Evolutionary conservation across 2,888 invertebrate genomes (phyloP).

Genomic region (Sympetrum striolatum): DNA sequence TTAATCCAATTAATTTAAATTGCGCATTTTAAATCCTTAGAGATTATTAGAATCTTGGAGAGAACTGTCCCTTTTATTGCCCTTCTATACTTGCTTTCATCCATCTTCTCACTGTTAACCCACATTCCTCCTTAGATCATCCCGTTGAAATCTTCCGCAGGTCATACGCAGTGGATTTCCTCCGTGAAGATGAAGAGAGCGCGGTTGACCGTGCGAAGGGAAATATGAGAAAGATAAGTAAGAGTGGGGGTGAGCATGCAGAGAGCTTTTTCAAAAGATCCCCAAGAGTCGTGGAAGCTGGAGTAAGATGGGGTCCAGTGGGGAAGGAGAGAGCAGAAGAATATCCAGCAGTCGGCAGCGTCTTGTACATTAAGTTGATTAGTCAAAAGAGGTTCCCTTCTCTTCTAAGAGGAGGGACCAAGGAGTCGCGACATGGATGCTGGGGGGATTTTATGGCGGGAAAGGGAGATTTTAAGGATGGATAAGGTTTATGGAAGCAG

Average conservation of each 20-base stretch:
- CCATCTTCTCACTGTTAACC: not conserved
- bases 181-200: not conserved
- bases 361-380: slow-evolving; percentile 43
- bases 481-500: not conserved
- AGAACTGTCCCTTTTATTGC: not conserved
- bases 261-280: not conserved
- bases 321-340: not conserved
- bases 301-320: not conserved
- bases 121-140: not conserved
- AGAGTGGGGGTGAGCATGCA: not conserved
- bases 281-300: not conserved
- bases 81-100: not conserved
- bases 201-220: not conserved
- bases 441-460: not conserved
- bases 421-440: not conserved
- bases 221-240: not conserved
- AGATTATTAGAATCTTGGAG: too few species aligned
- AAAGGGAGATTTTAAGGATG: not conserved
- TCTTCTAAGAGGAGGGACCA: not conserved
- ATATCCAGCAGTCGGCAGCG: not conserved
- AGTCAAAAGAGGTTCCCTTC: slow-evolving; percentile 13
- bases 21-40: not conserved
- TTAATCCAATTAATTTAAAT: too few species aligned
- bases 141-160: not conserved
- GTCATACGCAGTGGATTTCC: not conserved